These are phyloP conservation scores for Proisotoma minuta DNA, from an alignment of 2,888 invertebrate genomes.

Conservation along the genomic window DNA sequence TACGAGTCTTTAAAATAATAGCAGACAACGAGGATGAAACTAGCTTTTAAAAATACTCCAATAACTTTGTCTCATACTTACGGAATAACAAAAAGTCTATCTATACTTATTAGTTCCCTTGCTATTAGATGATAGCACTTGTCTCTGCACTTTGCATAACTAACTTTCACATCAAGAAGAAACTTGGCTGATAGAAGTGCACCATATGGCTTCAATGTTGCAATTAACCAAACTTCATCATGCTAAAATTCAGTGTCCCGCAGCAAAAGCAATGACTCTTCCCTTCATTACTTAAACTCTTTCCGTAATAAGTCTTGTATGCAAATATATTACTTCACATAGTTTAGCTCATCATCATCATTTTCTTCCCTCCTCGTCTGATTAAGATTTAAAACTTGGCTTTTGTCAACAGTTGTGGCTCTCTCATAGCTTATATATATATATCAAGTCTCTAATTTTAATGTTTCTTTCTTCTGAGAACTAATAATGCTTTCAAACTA, in stretches of 20 bases:
- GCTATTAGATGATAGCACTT: neutral
- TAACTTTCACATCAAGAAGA: neutral
- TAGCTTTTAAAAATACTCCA: constrained; percentile 32
- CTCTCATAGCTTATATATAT: too few relatives aligned
- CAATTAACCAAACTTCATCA: constrained; percentile 21
- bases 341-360: neutral
- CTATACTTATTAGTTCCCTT: constrained; percentile 17
- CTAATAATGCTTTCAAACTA: too few relatives aligned
- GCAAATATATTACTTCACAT: constrained; percentile 6
- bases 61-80: constrained; percentile 18
- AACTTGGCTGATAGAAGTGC: neutral
- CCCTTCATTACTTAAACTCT: constrained; percentile 11
- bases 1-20: constrained; percentile 5
- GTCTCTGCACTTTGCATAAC: neutral
- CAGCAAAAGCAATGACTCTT: neutral
- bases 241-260: neutral
- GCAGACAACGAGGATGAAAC: constrained; percentile 22
- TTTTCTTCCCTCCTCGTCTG: too few relatives aligned
- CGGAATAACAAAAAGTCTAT: too few relatives aligned
- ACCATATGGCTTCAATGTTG: constrained; percentile 23
- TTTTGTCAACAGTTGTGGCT: too few relatives aligned
- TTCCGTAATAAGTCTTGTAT: neutral
- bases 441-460: too few relatives aligned
- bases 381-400: too few relatives aligned
- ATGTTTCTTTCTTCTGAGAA: too few relatives aligned